A percentile compares a stretch with the other conserved stretches of the same genome.
Conservation (phyloP, 2,888 invertebrate genomes). For the Agriotes lineatus region DNA sequence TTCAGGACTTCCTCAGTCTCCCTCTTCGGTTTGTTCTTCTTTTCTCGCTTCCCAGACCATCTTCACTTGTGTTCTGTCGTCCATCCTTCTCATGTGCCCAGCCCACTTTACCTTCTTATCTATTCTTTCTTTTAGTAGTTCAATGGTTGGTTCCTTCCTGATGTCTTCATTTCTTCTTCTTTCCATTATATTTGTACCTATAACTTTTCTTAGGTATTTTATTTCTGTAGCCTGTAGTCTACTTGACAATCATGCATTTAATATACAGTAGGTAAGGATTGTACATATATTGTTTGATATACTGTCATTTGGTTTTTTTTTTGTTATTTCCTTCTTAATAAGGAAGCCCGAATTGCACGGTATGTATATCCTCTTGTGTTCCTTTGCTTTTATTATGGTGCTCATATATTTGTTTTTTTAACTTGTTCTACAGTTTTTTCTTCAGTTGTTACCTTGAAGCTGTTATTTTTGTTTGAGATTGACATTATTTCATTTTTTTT, state of each 20-base stretch:
- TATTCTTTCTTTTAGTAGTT: slow-evolving; percentile 3
- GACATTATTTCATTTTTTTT: too few species aligned
- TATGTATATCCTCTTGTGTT: not conserved
- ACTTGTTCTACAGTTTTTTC: slow-evolving; percentile 3
- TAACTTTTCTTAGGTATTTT: slow-evolving; percentile 7
- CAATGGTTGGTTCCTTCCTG: not conserved
- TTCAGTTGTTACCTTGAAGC: too few species aligned
- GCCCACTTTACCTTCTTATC: not conserved
- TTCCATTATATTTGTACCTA: not conserved
- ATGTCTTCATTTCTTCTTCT: slow-evolving; percentile 8
- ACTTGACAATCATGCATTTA: not conserved
- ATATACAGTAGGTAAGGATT: not conserved
- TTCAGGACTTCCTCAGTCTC: not conserved
- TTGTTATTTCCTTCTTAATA: not conserved
- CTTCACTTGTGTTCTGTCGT: slow-evolving; percentile 1
- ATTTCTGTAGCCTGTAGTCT: not conserved
- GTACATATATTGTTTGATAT: not conserved
- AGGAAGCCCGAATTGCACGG: not conserved
- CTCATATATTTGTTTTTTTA: not conserved
- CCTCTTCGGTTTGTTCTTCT: not conserved
- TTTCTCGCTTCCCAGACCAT: not conserved
- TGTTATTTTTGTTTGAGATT: too few species aligned
- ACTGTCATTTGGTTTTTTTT: slow-evolving; percentile 1
- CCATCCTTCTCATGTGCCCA: not conserved
- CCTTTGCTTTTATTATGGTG: slow-evolving; percentile 1